Evolutionary conservation across 2,113 vertebrate species (phyloP), one percentile per base, ranked within the genome.

Genomic region (Columba livia): DNA sequence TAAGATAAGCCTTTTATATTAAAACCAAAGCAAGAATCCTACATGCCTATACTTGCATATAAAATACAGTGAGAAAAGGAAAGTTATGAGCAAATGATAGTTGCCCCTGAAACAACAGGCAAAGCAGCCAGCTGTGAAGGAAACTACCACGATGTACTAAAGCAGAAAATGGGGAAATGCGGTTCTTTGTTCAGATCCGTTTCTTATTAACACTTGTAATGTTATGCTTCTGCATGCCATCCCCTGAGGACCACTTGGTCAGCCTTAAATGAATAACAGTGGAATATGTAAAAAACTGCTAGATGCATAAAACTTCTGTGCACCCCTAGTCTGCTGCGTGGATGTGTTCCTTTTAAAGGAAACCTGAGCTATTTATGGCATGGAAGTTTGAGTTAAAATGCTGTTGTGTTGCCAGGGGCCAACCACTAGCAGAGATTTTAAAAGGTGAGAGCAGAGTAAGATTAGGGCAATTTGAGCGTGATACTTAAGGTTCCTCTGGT

Each of bases 141-240:
- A 98, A 98, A 86, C 95, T 96, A 94, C 97, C 97, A 96, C 71
- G 81, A 94, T 97, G 96, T 97, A 85, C 97, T 97, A 86, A 96
- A 90, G 93, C 91, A 98, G 96, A 97, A 98, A 96, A 94, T 58
- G 96, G 96, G 97, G 97, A 98, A 98, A 95, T 95, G 93, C 51
- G 40, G 90, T 93, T 95, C 97, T 98, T 98, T 97, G 97, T 98
- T 98, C 97, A 97, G 96, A 98, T 97, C 97, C 80, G 79, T 98
- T 98, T 98, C 97, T 97, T 98, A 95, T 96, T 97, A 97, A 96
- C 97, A 97, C 85, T 73, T 97, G 96, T 95, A 97, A 89, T 96
- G 96, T 97, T 97, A 66, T 91, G 94, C 91, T 96, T 95, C 94
- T 95, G 93, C 58, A 53, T 96, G 95, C 93, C 95, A 93, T 94